Evolutionary conservation across 2,797 vertebrate genomes (phyloP), one percentile per base, ranked within the genome.

Genomic region (Carcharodon carcharias): DNA sequence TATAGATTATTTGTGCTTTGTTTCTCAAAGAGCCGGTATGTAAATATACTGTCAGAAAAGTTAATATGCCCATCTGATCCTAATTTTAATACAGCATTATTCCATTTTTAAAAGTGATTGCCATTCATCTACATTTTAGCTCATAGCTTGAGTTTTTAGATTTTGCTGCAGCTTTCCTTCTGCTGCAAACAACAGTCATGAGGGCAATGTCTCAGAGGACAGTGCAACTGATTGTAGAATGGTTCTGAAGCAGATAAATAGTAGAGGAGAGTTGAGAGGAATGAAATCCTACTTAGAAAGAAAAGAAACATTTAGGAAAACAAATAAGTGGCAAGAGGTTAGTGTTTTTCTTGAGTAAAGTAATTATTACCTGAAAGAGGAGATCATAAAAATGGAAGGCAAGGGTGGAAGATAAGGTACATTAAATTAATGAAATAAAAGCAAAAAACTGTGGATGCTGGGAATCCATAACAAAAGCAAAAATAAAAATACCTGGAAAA

Each of bases 1-100:
- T 56, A 95, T 77, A 18, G 45, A 95, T 77, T 56, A 95, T 95
- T 71, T 21, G 50, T 77, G 69, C 28, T 73, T 77, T 95, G 69
- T 12, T 28, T 58, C 54, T 77, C 6, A 73, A 71, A 77, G 54
- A 35, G 45, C 26, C 26, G 14, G 23, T 3, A 50, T 95, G 40
- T 69, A 50, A 71, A 95, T 18, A 95, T 73, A 77, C 54, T 35
- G 95, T 56, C 69, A 18, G 94, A 28, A 73, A 54, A 71, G 45
- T 77, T 73, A 12, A 77, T 77, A 3, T 6, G 0, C 14, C 45
- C 50, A 95, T 8, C 26, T 73, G 11, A 92, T 92, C 56, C 28
- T 91, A 18, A 3, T n/a, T n/a, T 92, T 92, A 16, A 21, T n/a
- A 56, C 16, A 56, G 35, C 50, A 73, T 56, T 54, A 28, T 95